A percentile compares a stretch with the other conserved stretches of the same genome.
Conservation (phyloP, 1,140 invertebrate species). For the Glossosoma conforme region DNA sequence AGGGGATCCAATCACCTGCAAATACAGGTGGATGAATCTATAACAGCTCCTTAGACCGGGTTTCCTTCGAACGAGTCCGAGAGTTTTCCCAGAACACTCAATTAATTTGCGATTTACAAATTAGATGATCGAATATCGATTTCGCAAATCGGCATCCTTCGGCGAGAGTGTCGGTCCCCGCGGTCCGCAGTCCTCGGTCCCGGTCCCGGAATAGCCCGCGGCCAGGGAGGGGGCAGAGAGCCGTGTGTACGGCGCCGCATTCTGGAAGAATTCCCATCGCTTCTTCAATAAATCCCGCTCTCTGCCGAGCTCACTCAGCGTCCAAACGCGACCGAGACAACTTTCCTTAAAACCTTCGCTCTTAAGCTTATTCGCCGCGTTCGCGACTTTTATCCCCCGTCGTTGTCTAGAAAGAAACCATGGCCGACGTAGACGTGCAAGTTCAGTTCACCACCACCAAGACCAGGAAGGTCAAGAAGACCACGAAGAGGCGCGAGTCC, state of each 20-base stretch:
- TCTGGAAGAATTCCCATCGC: conserved; percentile 28
- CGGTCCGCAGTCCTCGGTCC: no score
- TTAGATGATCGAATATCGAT: no score
- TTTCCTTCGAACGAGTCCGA: no score
- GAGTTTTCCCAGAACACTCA: no score
- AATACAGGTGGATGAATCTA: no score
- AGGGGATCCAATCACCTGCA: no score
- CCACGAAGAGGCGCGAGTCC: conserved; percentile 71
- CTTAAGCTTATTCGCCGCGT: neutral
- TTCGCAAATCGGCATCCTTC: no score
- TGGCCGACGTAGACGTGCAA: conserved; percentile 83
- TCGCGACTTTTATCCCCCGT: neutral
- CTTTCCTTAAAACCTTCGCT: neutral
- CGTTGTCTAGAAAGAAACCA: conserved; percentile 34
- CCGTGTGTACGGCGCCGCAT: conserved; percentile 26
- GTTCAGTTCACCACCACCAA: conserved; percentile 79
- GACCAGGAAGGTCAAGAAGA: conserved; percentile 85
- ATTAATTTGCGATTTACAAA: no score
- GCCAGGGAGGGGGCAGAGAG: conserved; percentile 14
- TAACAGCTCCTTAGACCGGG: no score
- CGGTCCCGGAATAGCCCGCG: neutral
- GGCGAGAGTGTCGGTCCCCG: no score
- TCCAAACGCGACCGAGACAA: conserved; percentile 17
- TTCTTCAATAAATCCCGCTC: conserved; percentile 13
- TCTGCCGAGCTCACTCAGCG: conserved; percentile 20